Conservation (phyloP, 2,113 vertebrate genomes). For the Galbula dea region DNA sequence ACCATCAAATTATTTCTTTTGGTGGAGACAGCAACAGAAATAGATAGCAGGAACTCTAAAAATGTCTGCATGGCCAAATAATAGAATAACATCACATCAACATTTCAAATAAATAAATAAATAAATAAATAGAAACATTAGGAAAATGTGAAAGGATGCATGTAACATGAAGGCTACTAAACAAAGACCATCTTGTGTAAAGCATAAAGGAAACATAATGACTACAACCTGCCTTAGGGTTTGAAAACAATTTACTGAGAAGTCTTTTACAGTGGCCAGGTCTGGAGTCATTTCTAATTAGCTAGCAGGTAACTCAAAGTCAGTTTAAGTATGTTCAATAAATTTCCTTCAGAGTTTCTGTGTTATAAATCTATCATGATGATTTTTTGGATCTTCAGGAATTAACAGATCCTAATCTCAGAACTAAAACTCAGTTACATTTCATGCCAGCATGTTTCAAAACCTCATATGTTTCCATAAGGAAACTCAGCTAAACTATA, state of each 20-base stretch:
- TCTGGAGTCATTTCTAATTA: conserved; percentile 69
- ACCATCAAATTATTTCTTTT: background rate
- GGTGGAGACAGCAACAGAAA: background rate
- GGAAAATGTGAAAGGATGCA: conserved; percentile 14
- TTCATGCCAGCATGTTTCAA: conserved; percentile 8
- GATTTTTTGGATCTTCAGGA: conserved; percentile 20
- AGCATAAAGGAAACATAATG: conserved; percentile 38
- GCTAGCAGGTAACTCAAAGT: conserved; percentile 63
- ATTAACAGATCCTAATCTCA: conserved; percentile 36
- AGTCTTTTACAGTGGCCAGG: conserved; percentile 55
- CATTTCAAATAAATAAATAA: background rate
- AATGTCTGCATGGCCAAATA: background rate
- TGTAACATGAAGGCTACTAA: background rate
- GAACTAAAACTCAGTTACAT: background rate
- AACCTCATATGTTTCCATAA: background rate
- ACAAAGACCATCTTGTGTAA: conserved; percentile 62
- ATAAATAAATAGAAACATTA: background rate
- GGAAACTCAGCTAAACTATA: background rate
- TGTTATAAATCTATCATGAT: conserved; percentile 35
- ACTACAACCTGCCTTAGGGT: conserved; percentile 50
- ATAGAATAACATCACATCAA: background rate
- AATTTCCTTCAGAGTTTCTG: conserved; percentile 43
- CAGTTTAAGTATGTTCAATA: conserved; percentile 21
- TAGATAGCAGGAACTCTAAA: background rate
- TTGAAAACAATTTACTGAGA: conserved; percentile 67